These are phyloP conservation scores for Dasypogon diadema DNA, from an alignment of 2,888 invertebrate species.

Conservation along the genomic window DNA sequence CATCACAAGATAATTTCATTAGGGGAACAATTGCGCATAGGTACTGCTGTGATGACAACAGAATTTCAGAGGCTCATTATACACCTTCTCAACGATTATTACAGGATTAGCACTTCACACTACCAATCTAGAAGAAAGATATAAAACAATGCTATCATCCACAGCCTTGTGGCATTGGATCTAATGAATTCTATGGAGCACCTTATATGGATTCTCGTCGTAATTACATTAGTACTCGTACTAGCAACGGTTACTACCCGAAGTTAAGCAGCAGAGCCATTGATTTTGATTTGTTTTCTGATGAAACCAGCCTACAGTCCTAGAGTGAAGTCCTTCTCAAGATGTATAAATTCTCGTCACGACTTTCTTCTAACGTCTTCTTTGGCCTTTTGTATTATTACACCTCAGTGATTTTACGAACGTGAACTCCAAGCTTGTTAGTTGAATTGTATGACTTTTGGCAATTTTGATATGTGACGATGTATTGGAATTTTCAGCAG, in stretches of 20 bases:
- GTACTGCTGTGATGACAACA: constrained; percentile 2
- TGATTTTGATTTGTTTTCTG: constrained; percentile 36
- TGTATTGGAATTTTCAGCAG: not conserved
- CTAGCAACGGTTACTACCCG: constrained; percentile 8
- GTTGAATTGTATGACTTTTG: constrained; percentile 19
- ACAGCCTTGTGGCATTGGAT: not conserved
- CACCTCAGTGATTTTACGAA: constrained; percentile 38
- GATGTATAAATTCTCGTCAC: constrained; percentile 31
- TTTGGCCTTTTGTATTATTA: constrained; percentile 35
- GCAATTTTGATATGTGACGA: not conserved
- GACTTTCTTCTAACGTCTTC: constrained; percentile 5
- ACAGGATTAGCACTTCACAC: constrained; percentile 12
- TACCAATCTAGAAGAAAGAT: not conserved
- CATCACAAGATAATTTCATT: constrained; percentile 28
- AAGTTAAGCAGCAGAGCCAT: constrained; percentile 10
- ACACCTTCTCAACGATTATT: constrained; percentile 29
- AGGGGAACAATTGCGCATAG: constrained; percentile 14
- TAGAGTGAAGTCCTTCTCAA: not conserved
- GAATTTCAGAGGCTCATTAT: not conserved
- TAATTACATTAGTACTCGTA: constrained; percentile 28
- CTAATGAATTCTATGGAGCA: constrained; percentile 33
- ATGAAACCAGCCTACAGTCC: not conserved
- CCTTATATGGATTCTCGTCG: constrained; percentile 18
- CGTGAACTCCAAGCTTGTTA: constrained; percentile 25
- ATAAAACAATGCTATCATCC: not conserved